Base-by-base conservation (phyloP, 2,888 invertebrate genomes). In the Oxyscelio sp. region DNA sequence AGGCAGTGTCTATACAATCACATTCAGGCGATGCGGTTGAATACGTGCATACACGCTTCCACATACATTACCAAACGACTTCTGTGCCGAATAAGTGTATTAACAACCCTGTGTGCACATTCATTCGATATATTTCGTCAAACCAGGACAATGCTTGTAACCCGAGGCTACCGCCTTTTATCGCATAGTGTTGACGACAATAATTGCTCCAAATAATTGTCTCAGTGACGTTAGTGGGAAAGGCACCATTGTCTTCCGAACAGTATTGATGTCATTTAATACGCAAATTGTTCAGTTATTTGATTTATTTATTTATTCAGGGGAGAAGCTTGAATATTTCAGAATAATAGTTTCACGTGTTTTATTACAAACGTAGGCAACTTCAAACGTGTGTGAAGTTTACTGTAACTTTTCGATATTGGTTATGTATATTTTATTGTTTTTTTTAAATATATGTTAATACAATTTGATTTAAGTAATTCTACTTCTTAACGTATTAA, bases 81-180 rank as follows among this genome's bases (percentile, higher is more conserved):
- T 83, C 78, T 83, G 56, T 74, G 50, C 66, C 56, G 73, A 80
- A 70, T 65, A 73, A 82, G 77, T 74, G 82, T 85, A 85, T 82
- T 84, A 79, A 63, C 73, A 83, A 86, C 87, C 89, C 87, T 87
- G 85, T 88, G 87, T 88, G 88, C 88, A 85, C 88, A 89, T 89
- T 92, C 91, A 91, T 91, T 91, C 89, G 84, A 89, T 85, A 88
- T 89, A 90, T 90, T 89, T 86, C 87, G 85, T 86, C 78, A 78
- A 82, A 75, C 70, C 78, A 17, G 34, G 65, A 87, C 86, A 85
- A 87, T 83, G 79, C 17, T 65, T 82, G 87, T 88, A 89, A 89
- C 85, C 87, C 82, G 87, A 89, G 83, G 87, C 84, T 59, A 54
- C 61, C 48, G 73, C 81, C 79, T 85, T 83, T 81, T 81, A 79